phyloP scores from a whole-genome alignment of 2,797 vertebrate genomes.

The Delichon dasypus region DNA sequence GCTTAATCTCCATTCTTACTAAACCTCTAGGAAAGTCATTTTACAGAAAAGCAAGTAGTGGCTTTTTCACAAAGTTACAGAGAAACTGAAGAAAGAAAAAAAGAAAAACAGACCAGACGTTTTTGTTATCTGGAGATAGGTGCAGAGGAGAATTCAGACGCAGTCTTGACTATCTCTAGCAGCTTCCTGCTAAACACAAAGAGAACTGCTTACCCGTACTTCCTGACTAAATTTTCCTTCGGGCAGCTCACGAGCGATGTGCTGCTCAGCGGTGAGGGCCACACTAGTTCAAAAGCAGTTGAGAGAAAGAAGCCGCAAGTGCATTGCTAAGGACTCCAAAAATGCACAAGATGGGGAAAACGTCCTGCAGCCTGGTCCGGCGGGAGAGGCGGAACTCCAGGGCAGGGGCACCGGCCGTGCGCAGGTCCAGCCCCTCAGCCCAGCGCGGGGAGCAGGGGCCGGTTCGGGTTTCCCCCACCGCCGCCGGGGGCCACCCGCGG shows the following conservation, averaged over 20 bases:
- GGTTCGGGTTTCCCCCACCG: too few species aligned
- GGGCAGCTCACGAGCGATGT: accelerated
- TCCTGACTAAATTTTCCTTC: not conserved
- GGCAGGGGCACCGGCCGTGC: not conserved
- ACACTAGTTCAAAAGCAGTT: not conserved
- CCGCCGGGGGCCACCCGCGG: not conserved
- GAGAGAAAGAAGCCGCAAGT: accelerated
- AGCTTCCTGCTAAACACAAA: not conserved
- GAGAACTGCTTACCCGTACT: not conserved
- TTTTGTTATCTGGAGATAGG: not conserved
- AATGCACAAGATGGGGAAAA: not conserved
- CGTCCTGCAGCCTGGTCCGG: accelerated
- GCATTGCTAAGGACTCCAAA: not conserved
- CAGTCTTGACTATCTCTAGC: accelerated
- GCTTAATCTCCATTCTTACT: conserved; percentile 84
- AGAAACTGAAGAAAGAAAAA: not conserved
- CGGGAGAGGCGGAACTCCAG: too few species aligned
- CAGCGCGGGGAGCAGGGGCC: too few species aligned
- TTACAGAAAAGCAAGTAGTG: not conserved
- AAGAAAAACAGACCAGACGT: accelerated
- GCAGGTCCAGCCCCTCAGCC: not conserved
- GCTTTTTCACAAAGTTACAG: not conserved
- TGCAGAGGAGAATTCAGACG: not conserved
- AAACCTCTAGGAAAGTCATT: not conserved
- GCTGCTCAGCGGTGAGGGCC: not conserved